These are phyloP conservation scores for Morone chrysops DNA, from an alignment of 2,113 vertebrate genomes.

Conservation along the genomic window DNA sequence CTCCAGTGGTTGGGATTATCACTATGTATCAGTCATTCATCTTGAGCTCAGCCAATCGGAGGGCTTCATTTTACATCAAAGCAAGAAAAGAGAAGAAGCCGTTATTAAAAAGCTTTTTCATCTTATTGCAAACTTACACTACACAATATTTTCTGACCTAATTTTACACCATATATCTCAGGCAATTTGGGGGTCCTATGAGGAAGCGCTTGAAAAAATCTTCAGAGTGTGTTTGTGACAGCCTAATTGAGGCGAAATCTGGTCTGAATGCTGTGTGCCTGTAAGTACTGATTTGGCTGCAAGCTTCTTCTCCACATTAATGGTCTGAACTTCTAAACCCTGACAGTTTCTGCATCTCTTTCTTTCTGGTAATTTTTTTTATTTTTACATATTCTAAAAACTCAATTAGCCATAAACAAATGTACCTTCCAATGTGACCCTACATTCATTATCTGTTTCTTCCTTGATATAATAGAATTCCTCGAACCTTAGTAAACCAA, in stretches of 20 bases:
- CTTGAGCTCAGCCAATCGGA: constrained; percentile 51
- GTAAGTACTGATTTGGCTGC: constrained; percentile 44
- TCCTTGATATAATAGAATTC: neutral
- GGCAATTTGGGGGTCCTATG: constrained; percentile 43
- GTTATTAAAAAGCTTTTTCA: constrained; percentile 66
- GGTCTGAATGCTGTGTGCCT: constrained; percentile 27
- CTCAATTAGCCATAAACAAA: constrained; percentile 12
- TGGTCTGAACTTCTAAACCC: constrained; percentile 33
- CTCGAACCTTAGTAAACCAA: neutral
- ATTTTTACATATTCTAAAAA: constrained; percentile 4
- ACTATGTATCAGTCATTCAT: constrained; percentile 61
- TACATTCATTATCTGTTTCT: neutral
- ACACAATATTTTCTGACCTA: constrained; percentile 68
- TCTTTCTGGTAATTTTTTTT: constrained; percentile 6
- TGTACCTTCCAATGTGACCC: neutral
- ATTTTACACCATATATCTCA: constrained; percentile 57
- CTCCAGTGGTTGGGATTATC: constrained; percentile 58
- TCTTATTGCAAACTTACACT: constrained; percentile 60
- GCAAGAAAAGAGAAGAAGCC: constrained; percentile 6
- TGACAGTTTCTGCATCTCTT: neutral
- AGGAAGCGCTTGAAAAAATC: constrained; percentile 26
- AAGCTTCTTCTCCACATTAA: constrained; percentile 10
- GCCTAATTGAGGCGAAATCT: constrained; percentile 47
- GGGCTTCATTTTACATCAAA: constrained; percentile 58
- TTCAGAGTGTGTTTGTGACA: constrained; percentile 20